Evolutionary conservation across 2,888 invertebrate species (phyloP).

Genomic region (Papilio protenor): DNA sequence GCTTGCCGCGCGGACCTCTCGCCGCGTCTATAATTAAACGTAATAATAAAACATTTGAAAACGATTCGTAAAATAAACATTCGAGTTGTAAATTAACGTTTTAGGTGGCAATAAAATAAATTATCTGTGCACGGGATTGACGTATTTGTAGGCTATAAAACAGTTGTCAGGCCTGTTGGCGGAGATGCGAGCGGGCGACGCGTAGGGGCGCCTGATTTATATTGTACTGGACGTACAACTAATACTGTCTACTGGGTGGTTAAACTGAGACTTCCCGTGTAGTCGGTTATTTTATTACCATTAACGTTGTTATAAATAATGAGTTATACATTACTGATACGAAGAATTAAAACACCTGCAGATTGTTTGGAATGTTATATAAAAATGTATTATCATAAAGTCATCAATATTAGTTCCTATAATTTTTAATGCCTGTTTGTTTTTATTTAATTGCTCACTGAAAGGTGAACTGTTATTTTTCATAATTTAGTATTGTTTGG

Average conservation of each 20-base stretch:
- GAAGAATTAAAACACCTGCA: background rate
- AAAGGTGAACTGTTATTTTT: background rate
- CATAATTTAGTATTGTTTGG: background rate
- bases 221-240: constrained; percentile 7
- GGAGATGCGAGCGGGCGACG: background rate
- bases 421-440: no score
- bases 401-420: no score
- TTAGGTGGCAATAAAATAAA: constrained; percentile 52
- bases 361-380: background rate
- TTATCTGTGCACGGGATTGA: constrained; percentile 44
- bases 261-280: constrained; percentile 26
- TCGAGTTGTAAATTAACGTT: constrained; percentile 50
- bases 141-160: constrained; percentile 44
- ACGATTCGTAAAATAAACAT: constrained; percentile 47
- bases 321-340: background rate
- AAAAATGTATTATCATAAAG: background rate
- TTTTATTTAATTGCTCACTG: background rate
- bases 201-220: constrained; percentile 36
- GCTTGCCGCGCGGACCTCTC: background rate
- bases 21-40: constrained; percentile 36
- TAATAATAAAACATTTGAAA: constrained; percentile 37
- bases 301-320: constrained; percentile 17
- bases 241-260: constrained; percentile 40
- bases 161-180: constrained; percentile 38
- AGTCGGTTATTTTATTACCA: constrained; percentile 25